phyloP scores from a whole-genome alignment of 2,888 invertebrate species.

The Stenichneumon culpator region DNA sequence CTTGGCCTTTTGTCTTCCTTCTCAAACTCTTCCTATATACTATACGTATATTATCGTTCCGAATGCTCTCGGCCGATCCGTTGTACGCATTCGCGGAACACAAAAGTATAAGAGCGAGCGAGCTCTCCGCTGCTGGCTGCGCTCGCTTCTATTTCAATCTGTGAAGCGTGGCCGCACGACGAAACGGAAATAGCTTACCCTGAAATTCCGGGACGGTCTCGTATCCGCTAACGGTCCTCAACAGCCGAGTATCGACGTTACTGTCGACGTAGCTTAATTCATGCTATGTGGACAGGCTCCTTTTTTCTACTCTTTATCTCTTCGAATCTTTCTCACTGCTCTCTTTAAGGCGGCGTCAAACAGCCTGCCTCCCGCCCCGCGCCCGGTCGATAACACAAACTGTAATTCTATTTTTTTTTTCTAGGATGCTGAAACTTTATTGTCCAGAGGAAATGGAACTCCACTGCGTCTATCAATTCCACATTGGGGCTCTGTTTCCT shows the following conservation, averaged over 20 bases:
- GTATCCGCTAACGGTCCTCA: constrained; percentile 60
- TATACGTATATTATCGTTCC: constrained; percentile 33
- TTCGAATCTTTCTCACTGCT: constrained; percentile 1
- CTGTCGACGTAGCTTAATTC: constrained; percentile 66
- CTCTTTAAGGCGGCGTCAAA: background rate
- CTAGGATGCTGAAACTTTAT: background rate
- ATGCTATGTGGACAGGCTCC: constrained; percentile 55
- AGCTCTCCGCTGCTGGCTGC: constrained; percentile 12
- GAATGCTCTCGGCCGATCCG: constrained; percentile 35
- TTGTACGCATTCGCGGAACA: constrained; percentile 17
- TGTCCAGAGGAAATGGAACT: background rate
- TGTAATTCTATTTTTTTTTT: background rate
- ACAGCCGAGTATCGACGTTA: constrained; percentile 64
- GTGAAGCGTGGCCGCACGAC: constrained; percentile 68
- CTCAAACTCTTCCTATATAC: constrained; percentile 21
- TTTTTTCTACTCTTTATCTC: constrained; percentile 1
- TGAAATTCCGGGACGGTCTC: constrained; percentile 75
- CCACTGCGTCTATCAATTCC: background rate
- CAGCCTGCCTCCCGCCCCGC: too few relatives aligned
- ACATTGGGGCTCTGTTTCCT: background rate
- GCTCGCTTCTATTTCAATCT: constrained; percentile 77
- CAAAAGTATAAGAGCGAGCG: constrained; percentile 24
- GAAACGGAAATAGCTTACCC: constrained; percentile 78
- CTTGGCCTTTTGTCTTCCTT: constrained; percentile 56
- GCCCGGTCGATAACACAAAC: background rate